These are phyloP conservation scores for Harlomillsia oculata DNA, from an alignment of 1,140 invertebrate genomes.

Conservation along the genomic window DNA sequence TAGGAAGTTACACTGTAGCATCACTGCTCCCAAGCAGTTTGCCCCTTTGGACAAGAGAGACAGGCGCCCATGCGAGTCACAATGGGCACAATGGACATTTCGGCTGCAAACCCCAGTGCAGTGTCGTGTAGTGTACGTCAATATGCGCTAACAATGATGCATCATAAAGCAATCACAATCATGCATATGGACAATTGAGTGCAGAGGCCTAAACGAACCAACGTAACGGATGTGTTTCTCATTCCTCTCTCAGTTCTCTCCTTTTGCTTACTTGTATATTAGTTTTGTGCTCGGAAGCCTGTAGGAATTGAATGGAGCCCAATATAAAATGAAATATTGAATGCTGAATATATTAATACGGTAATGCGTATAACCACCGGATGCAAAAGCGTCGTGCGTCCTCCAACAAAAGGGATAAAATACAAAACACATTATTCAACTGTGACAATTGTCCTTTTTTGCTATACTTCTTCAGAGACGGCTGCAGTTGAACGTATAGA, in stretches of 20 bases:
- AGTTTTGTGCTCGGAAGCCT: neutral
- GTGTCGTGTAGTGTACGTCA: neutral
- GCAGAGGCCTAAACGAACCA: no score
- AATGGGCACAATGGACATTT: slow-evolving; percentile 9
- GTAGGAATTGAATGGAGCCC: neutral
- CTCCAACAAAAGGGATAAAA: no score
- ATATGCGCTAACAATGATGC: slow-evolving; percentile 18
- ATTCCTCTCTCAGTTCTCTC: no score
- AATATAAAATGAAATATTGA: slow-evolving; percentile 17
- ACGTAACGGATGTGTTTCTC: no score
- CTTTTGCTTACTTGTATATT: no score
- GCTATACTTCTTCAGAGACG: no score
- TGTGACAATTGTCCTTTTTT: no score
- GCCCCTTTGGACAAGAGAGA: neutral
- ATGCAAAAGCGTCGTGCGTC: neutral
- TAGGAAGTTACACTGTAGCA: no score
- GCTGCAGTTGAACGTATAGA: no score
- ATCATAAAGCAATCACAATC: slow-evolving; percentile 28
- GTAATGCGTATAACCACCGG: no score
- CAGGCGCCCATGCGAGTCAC: slow-evolving; percentile 14
- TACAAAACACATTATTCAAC: no score
- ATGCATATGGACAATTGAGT: neutral
- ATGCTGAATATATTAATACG: slow-evolving; percentile 18
- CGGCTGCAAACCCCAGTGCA: neutral
- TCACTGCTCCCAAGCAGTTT: no score